These are phyloP conservation scores for Tupaia tana DNA, from an alignment of 2,113 vertebrate species.

Conservation along the genomic window DNA sequence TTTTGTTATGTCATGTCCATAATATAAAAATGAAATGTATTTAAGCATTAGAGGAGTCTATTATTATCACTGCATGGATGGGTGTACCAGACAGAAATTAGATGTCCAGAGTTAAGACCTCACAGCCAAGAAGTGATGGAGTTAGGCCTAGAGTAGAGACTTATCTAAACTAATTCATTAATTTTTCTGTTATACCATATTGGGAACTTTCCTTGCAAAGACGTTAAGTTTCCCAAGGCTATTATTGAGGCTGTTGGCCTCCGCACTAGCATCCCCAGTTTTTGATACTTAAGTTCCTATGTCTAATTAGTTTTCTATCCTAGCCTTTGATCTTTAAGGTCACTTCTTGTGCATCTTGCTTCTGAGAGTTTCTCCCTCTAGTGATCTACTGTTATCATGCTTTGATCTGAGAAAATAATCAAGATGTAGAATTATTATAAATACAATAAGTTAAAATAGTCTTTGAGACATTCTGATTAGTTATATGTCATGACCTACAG, in stretches of 20 bases:
- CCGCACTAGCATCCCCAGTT: not conserved
- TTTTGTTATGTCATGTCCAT: not conserved
- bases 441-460: constrained; percentile 60
- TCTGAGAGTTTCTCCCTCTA: constrained; percentile 51
- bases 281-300: constrained; percentile 23
- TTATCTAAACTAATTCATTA: not conserved
- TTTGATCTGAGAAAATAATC: constrained; percentile 66
- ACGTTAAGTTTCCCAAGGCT: not conserved
- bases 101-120: not conserved
- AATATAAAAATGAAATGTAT: constrained; percentile 11
- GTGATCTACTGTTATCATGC: constrained; percentile 61
- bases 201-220: constrained; percentile 9
- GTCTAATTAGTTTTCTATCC: constrained; percentile 74
- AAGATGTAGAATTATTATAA: constrained; percentile 62
- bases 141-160: not conserved
- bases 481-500: constrained; percentile 48
- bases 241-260: constrained; percentile 21
- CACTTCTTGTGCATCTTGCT: constrained; percentile 56
- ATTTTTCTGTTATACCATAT: not conserved
- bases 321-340: constrained; percentile 70
- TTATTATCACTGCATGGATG: not conserved
- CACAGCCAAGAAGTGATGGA: not conserved
- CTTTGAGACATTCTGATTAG: constrained; percentile 65
- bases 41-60: not conserved
- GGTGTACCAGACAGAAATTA: not conserved